Evolutionary conservation across 2,113 vertebrate species (phyloP), one percentile per base, ranked within the genome.

Genomic region (Mastomys natalensis): DNA sequence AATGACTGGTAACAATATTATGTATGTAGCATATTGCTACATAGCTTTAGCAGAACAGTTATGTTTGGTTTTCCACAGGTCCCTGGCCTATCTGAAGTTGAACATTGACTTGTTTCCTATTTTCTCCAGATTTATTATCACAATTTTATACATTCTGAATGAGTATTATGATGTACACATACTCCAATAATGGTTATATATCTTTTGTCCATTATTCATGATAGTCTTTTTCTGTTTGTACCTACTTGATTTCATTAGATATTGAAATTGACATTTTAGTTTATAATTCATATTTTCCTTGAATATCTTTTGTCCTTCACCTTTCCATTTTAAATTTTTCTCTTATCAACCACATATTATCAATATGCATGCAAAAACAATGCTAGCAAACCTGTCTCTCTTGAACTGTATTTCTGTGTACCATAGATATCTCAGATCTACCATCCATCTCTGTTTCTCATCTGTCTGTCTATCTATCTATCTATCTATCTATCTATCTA

Each of bases 181-280:
- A 73, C 51, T 17, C n/a, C 48, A 84, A 7, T 84, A 51, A 80
- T 89, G 60, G 21, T 31, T 84, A 26, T 60, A 37, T 74, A 34
- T 22, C 21, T 40, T 34, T 78, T 95, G 21, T 51, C 76, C 87
- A 64, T 82, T 84, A 43, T 90, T 66, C 40, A 76, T 68, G 6
- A 60, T 89, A 62, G 53, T 82, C 16, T 66, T 43, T 72, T 82
- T 91, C 48, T 93, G 29, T 45, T 37, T 51, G 29, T 88, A 88
- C 86, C 3, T 88, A 87, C 81, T 94, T 73, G 7, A 5, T 94
- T 90, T 90, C 88, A 72, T 92, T 21, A 78, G 48, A 81, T 91
- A 85, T 43, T 80, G 22, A 91, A 85, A 94, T 84, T n/a, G 53
- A 55, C 43, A 64, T 37, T 89, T 37, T 87, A 62, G 64, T 13